Percentiles rank a stretch among this genome's conserved stretches.
Evolutionary conservation across 2,113 vertebrate genomes (phyloP).

Genomic region (Leptobrachium leishanense): DNA sequence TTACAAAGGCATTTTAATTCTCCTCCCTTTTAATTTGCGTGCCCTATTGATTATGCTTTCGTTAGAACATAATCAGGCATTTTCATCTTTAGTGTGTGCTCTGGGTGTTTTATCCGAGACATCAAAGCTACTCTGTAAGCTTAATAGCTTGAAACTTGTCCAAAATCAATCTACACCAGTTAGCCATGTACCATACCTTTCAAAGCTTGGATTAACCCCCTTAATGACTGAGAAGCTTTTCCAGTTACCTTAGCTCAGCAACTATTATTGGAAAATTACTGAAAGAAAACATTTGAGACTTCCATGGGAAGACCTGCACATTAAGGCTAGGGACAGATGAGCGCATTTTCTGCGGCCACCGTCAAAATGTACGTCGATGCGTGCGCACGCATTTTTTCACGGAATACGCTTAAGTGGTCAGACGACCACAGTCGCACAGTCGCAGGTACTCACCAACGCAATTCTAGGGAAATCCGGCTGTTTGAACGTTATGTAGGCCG

Average conservation of each 20-base stretch:
- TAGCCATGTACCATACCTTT: conserved; percentile 73
- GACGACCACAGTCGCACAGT: too few relatives aligned
- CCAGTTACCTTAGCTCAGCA: conserved; percentile 63
- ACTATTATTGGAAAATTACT: conserved; percentile 58
- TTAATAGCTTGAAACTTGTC: conserved; percentile 68
- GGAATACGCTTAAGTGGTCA: too few relatives aligned
- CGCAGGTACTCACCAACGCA: too few relatives aligned
- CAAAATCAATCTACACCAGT: conserved; percentile 71
- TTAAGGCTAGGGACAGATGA: too few relatives aligned
- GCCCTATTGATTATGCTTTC: conserved; percentile 75
- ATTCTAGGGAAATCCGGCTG: too few relatives aligned
- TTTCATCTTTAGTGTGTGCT: conserved; percentile 76
- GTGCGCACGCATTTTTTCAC: too few relatives aligned
- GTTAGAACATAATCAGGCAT: conserved; percentile 82
- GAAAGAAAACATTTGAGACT: conserved; percentile 52
- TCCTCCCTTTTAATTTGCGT: conserved; percentile 70
- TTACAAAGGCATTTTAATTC: conserved; percentile 70
- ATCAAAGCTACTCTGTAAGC: conserved; percentile 81
- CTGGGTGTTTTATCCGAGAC: conserved; percentile 74
- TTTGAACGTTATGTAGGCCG: too few relatives aligned
- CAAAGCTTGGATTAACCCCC: conserved; percentile 63
- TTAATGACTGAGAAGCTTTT: conserved; percentile 64
- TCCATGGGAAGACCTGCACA: conserved; percentile 44
- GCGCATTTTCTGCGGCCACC: too few relatives aligned
- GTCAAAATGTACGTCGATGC: too few relatives aligned